Conservation (phyloP, 2,113 vertebrate genomes). For the Naja naja region DNA sequence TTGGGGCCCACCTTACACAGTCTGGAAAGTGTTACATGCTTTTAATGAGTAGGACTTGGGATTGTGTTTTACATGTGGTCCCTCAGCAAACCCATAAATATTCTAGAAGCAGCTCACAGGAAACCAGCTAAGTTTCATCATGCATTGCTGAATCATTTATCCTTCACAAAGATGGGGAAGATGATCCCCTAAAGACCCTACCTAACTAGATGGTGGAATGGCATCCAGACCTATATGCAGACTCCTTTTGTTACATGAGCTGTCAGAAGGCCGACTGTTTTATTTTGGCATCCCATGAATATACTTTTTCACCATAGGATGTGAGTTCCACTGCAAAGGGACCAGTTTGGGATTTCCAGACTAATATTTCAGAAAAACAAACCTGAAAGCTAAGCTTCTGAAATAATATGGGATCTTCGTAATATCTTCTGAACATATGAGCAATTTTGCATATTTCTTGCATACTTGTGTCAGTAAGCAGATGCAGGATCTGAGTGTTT, state of each 20-base stretch:
- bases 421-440: neutral
- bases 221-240: neutral
- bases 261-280: conserved; percentile 6
- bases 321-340: neutral
- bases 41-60: neutral
- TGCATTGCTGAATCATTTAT: neutral
- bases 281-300: conserved; percentile 12
- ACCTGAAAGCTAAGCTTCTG: neutral
- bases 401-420: neutral
- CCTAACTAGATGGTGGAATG: neutral
- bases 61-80: neutral
- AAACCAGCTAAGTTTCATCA: neutral
- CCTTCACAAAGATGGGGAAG: neutral
- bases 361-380: neutral
- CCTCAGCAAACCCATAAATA: neutral
- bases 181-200: neutral
- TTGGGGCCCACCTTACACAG: neutral
- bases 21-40: neutral
- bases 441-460: neutral
- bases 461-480: neutral
- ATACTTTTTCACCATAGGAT: conserved; percentile 3
- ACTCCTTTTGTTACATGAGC: neutral
- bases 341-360: conserved; percentile 5
- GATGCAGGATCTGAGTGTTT: neutral
- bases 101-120: neutral